A percentile compares a stretch with the other conserved stretches of the same genome.
These are phyloP conservation scores for Phaethon lepturus DNA, from an alignment of 2,113 vertebrate genomes.

Conservation along the genomic window DNA sequence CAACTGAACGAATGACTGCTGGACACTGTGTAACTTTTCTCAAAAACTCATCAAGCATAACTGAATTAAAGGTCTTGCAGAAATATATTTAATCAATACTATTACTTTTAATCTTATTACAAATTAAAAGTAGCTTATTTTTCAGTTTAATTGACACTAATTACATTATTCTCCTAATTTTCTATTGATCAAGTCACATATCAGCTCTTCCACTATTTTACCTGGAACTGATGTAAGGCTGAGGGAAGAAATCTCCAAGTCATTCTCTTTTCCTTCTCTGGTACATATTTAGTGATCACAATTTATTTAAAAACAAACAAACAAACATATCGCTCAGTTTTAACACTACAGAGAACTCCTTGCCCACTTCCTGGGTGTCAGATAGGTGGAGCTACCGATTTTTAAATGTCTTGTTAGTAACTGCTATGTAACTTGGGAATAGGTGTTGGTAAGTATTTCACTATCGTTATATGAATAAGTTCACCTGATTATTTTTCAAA, in stretches of 20 bases:
- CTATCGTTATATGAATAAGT: background rate
- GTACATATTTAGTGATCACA: background rate
- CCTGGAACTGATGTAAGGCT: background rate
- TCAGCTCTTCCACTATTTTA: background rate
- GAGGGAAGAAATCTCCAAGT: background rate
- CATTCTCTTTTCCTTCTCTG: background rate
- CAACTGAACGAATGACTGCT: background rate
- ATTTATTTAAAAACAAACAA: background rate
- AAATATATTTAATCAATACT: background rate
- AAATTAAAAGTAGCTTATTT: background rate
- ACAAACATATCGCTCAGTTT: background rate
- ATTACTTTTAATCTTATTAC: background rate
- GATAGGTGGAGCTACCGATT: background rate
- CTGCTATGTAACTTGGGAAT: background rate
- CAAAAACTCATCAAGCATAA: background rate
- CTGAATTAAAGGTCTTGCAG: background rate
- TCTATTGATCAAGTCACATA: background rate
- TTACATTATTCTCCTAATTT: background rate
- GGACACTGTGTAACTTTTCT: background rate
- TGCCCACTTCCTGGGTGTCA: background rate
- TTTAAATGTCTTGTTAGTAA: background rate
- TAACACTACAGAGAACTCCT: background rate
- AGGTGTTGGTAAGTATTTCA: background rate
- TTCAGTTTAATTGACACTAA: background rate
- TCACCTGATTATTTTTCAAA: background rate